Evolutionary conservation across 2,113 vertebrate species (phyloP).

Genomic region (Myrmecobius fasciatus): DNA sequence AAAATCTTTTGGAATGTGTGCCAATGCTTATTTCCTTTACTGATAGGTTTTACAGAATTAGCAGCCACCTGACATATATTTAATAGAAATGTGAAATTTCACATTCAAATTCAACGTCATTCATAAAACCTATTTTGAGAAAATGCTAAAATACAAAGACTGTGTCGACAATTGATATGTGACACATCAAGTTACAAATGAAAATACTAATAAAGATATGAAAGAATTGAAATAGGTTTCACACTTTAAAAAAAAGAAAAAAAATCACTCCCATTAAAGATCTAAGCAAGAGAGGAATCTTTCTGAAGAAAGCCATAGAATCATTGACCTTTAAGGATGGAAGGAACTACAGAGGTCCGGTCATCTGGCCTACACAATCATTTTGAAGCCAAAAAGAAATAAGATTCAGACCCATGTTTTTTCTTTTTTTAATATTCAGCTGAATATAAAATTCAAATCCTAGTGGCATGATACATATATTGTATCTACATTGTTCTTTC

Average conservation of each 20-base stretch:
- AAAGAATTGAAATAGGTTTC: background rate
- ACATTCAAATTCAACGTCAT: background rate
- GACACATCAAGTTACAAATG: slow-evolving; percentile 1
- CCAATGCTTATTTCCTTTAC: background rate
- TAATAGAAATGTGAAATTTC: slow-evolving; percentile 42
- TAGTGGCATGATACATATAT: slow-evolving; percentile 11
- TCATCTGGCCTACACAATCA: background rate
- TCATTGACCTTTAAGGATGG: background rate
- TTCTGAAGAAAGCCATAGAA: slow-evolving; percentile 27
- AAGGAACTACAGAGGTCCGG: background rate
- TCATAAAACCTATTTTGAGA: background rate
- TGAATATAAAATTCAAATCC: slow-evolving; percentile 10
- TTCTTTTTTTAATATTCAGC: slow-evolving; percentile 34
- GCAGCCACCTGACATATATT: slow-evolving; percentile 19
- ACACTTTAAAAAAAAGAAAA: slow-evolving; percentile 1
- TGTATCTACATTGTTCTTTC: slow-evolving; percentile 13
- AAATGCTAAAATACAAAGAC: slow-evolving; percentile 17
- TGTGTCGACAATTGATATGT: background rate
- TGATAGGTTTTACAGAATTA: background rate
- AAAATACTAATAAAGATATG: slow-evolving; percentile 4
- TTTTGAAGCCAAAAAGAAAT: background rate
- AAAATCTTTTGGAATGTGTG: slow-evolving; percentile 8
- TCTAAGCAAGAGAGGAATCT: background rate
- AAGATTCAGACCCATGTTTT: background rate
- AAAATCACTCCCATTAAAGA: slow-evolving; percentile 28